Conservation (phyloP, 2,113 vertebrate species). For the Glaucomys volans region DNA sequence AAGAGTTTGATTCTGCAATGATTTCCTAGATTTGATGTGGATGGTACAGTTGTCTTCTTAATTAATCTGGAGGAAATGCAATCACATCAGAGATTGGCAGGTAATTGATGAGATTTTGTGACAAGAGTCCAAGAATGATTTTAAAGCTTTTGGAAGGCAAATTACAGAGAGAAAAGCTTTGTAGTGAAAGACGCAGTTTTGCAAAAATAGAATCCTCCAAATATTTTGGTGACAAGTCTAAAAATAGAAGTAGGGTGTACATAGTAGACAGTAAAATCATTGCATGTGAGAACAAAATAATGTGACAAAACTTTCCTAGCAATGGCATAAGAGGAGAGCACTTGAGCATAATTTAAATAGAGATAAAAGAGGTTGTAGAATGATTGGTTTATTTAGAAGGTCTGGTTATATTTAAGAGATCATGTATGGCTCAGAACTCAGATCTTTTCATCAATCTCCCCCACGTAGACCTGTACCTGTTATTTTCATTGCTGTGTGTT, state of each 20-base stretch:
- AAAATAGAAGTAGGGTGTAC: conserved; percentile 25
- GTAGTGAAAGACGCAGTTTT: neutral
- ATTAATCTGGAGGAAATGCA: neutral
- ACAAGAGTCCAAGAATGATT: conserved; percentile 33
- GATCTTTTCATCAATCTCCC: neutral
- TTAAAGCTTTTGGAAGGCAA: conserved; percentile 32
- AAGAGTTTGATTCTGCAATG: neutral
- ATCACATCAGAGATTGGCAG: neutral
- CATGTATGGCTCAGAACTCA: neutral
- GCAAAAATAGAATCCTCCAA: conserved; percentile 25
- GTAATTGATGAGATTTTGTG: conserved; percentile 32
- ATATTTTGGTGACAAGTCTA: conserved; percentile 7
- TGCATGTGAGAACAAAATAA: neutral
- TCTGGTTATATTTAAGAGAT: neutral
- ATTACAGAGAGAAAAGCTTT: conserved; percentile 22
- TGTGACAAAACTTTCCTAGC: conserved; percentile 41
- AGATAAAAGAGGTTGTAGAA: neutral
- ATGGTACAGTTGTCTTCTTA: neutral
- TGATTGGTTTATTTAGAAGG: neutral
- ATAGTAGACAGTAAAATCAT: conserved; percentile 2
- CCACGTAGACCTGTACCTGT: neutral
- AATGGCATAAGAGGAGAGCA: neutral
- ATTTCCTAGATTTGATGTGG: neutral
- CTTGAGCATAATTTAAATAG: neutral
- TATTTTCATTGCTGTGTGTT: conserved; percentile 2